Percentiles rank a stretch among this genome's conserved stretches.
Conservation (phyloP, 2,113 vertebrate genomes). For the Euleptes europaea region DNA sequence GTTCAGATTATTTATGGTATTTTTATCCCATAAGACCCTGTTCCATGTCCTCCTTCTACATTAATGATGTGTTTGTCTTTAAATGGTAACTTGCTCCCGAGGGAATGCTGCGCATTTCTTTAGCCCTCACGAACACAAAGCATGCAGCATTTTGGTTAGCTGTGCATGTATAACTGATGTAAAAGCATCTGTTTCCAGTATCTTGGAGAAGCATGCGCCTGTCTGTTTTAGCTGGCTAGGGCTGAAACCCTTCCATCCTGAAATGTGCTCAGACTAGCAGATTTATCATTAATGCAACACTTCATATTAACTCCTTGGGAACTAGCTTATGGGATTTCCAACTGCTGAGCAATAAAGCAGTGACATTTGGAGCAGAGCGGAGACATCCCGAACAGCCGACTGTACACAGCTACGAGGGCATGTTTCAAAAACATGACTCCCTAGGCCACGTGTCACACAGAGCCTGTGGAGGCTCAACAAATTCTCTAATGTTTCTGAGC, state of each 20-base stretch:
- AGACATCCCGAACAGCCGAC: conserved; percentile 28
- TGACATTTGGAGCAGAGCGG: conserved; percentile 7
- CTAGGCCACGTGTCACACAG: not conserved
- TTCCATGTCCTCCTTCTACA: conserved; percentile 1
- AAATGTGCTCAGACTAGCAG: conserved; percentile 20
- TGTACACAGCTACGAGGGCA: not conserved
- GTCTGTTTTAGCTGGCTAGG: conserved; percentile 14
- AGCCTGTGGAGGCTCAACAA: not conserved
- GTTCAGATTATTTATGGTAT: not conserved
- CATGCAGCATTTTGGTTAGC: conserved; percentile 17
- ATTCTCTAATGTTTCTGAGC: not conserved
- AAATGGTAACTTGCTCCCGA: conserved; percentile 25
- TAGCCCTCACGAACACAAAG: conserved; percentile 13
- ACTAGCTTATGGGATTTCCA: conserved; percentile 37
- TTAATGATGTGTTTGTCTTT: conserved; percentile 12
- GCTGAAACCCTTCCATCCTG: not conserved
- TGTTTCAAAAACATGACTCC: not conserved
- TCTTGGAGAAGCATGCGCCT: not conserved
- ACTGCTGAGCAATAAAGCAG: conserved; percentile 34
- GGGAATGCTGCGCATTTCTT: conserved; percentile 28
- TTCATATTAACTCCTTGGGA: conserved; percentile 38
- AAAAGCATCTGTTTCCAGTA: conserved; percentile 10
- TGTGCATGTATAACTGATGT: conserved; percentile 8
- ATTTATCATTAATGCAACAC: conserved; percentile 19
- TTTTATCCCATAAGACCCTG: not conserved